Base-by-base conservation (phyloP, 2,797 vertebrate species). In the Paratrypauchen microcephalus region DNA sequence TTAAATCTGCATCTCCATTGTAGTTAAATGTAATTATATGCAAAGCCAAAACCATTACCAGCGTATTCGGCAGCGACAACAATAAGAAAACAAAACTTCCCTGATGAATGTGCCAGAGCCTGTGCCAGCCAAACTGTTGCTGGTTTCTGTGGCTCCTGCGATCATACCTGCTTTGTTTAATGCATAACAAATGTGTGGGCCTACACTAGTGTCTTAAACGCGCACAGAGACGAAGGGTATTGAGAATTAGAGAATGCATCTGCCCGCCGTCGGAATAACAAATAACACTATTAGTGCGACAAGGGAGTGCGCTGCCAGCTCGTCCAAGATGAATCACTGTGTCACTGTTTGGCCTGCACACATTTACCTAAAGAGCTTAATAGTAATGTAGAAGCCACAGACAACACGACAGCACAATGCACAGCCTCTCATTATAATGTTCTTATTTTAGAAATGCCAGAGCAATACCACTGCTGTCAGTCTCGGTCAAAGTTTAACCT, bases 241-340 rank as follows among this genome's bases (percentile, higher is more conserved):
- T 60, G 69, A 39, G 60, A 85, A 87, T 91, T 86, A 83, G 65
- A 81, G 74, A 81, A 88, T 83, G 84, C 83, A 77, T 88, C 87
- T 87, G 83, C 66, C 82, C 48, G 19, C 52, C 36, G 67, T 88
- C 82, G 83, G 77, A 84, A 86, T 88, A 89, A 89, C 84, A 88
- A 87, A 90, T 87, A 87, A 83, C 74, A 73, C 80, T 76, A 89
- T 88, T 87, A 88, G 80, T 62, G 74, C 81, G 77, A 83, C 74
- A 71, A 79, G 75, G 57, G 70, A 69, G 65, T 79, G 79, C 74
- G 82, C 81, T 86, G 83, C 77, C 77, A 79, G 82, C 72, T 84
- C 66, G 77, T 66, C 56, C 41, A 79, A 88, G 88, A 91, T 87
- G 76, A 89, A 89, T 91, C 65, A 69, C 58, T 55, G 28, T 75